A percentile compares a stretch with the other conserved stretches of the same genome.
Evolutionary conservation across 2,113 vertebrate species (phyloP).

Genomic region (Sebastes schlegelii): DNA sequence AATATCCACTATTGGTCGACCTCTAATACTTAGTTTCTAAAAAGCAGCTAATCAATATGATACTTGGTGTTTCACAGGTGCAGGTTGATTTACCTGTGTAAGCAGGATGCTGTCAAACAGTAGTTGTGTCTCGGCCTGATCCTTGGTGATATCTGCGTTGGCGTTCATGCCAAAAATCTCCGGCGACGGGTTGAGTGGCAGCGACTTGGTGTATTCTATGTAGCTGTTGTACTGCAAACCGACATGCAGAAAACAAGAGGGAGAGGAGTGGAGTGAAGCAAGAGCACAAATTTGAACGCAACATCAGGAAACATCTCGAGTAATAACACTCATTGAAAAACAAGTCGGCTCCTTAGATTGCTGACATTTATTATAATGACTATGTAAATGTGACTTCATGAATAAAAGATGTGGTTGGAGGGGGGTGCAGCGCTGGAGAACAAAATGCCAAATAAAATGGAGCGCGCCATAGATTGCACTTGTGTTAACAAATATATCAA

Average conservation of each 20-base stretch:
- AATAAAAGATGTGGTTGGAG: slow-evolving; percentile 81
- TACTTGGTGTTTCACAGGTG: not conserved
- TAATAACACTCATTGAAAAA: slow-evolving; percentile 78
- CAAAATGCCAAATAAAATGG: slow-evolving; percentile 83
- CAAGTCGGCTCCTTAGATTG: slow-evolving; percentile 77
- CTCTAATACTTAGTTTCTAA: not conserved
- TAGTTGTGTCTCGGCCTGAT: slow-evolving; percentile 89
- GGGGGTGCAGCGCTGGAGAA: slow-evolving; percentile 55
- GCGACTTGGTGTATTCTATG: slow-evolving; percentile 87
- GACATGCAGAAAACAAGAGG: slow-evolving; percentile 26
- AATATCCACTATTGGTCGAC: no score
- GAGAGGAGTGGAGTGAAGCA: slow-evolving; percentile 13
- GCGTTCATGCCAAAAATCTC: slow-evolving; percentile 91
- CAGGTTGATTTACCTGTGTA: slow-evolving; percentile 83
- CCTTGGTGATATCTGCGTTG: slow-evolving; percentile 91
- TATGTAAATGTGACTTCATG: slow-evolving; percentile 85
- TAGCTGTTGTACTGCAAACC: slow-evolving; percentile 86
- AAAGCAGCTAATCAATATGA: not conserved
- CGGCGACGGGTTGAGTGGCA: slow-evolving; percentile 88
- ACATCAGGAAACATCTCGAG: slow-evolving; percentile 69
- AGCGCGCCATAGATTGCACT: slow-evolving; percentile 73
- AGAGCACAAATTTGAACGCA: slow-evolving; percentile 47
- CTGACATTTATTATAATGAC: slow-evolving; percentile 87
- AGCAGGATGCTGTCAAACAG: slow-evolving; percentile 90
- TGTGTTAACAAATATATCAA: slow-evolving; percentile 81